phyloP scores from a whole-genome alignment of 2,888 invertebrate species.

The Oscheius sp. region DNA sequence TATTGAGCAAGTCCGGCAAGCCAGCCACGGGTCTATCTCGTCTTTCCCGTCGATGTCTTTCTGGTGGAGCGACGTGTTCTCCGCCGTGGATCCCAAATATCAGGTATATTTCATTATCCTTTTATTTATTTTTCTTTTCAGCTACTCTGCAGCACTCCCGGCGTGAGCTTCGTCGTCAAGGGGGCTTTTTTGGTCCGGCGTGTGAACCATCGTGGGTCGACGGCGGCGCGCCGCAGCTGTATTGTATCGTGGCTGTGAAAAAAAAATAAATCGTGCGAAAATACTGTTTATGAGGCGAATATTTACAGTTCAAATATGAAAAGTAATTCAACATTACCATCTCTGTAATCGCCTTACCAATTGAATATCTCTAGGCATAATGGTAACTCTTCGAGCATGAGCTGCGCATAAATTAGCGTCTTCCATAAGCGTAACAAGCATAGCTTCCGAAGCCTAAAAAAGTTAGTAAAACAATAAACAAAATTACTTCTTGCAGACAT shows the following conservation, averaged over 20 bases:
- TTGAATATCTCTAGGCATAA: conserved; percentile 39
- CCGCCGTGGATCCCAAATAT: conserved; percentile 12
- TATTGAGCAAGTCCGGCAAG: conserved; percentile 9
- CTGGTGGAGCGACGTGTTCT: conserved; percentile 21
- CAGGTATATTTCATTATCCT: not conserved
- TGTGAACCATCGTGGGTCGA: conserved; percentile 17
- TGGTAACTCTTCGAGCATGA: conserved; percentile 47
- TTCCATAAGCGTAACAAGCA: conserved; percentile 42
- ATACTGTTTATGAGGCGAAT: not conserved
- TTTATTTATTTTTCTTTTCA: not conserved
- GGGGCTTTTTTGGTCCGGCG: conserved; percentile 12
- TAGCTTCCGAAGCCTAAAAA: conserved; percentile 40
- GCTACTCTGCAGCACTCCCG: conserved; percentile 6
- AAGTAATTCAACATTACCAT: conserved; percentile 10
- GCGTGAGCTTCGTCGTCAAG: conserved; percentile 3
- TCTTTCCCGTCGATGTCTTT: conserved; percentile 25
- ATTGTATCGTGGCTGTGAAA: conserved; percentile 30
- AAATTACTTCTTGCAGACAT: conserved; percentile 37
- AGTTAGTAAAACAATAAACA: not conserved
- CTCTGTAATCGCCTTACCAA: conserved; percentile 38
- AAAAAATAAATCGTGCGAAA: conserved; percentile 16
- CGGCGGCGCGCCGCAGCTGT: conserved; percentile 32
- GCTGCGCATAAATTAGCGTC: conserved; percentile 30
- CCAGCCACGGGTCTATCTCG: conserved; percentile 10
- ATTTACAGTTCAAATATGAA: not conserved